phyloP scores from a whole-genome alignment of 2,888 invertebrate genomes.

The Ophion ellenae region DNA sequence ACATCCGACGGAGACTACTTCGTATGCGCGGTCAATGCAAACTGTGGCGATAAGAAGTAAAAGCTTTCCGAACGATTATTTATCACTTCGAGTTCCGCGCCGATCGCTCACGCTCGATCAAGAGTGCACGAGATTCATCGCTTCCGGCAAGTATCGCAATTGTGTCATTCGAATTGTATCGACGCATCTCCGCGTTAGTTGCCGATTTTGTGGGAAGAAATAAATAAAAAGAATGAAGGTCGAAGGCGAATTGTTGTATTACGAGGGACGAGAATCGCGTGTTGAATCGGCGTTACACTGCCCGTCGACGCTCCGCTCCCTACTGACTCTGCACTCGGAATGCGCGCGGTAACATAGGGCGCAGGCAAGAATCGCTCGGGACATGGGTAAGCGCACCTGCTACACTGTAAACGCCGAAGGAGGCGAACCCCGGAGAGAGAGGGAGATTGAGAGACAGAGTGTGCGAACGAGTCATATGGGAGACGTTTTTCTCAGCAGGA shows the following conservation, averaged over 20 bases:
- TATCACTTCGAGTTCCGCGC: constrained; percentile 4
- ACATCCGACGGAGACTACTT: background rate
- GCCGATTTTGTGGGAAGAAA: background rate
- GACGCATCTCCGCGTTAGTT: background rate
- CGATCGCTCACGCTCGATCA: constrained; percentile 4
- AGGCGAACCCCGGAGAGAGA: constrained; percentile 8
- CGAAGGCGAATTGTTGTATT: background rate
- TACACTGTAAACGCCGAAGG: constrained; percentile 11
- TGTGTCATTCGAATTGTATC: background rate
- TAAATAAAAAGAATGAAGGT: background rate
- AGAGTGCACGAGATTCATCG: constrained; percentile 25
- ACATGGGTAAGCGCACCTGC: constrained; percentile 59
- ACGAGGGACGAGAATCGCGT: constrained; percentile 8
- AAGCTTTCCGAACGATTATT: constrained; percentile 25
- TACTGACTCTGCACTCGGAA: constrained; percentile 61
- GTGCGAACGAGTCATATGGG: constrained; percentile 24
- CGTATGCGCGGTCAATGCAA: background rate
- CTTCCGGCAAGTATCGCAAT: constrained; percentile 13
- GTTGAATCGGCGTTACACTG: constrained; percentile 34
- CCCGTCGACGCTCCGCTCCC: constrained; percentile 62
- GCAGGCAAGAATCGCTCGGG: constrained; percentile 56
- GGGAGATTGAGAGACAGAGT: constrained; percentile 1
- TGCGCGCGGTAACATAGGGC: constrained; percentile 39
- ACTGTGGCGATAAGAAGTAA: constrained; percentile 31
- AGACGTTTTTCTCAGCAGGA: constrained; percentile 17